phyloP scores from a whole-genome alignment of 2,113 vertebrate genomes.

The Silurus asotus region DNA sequence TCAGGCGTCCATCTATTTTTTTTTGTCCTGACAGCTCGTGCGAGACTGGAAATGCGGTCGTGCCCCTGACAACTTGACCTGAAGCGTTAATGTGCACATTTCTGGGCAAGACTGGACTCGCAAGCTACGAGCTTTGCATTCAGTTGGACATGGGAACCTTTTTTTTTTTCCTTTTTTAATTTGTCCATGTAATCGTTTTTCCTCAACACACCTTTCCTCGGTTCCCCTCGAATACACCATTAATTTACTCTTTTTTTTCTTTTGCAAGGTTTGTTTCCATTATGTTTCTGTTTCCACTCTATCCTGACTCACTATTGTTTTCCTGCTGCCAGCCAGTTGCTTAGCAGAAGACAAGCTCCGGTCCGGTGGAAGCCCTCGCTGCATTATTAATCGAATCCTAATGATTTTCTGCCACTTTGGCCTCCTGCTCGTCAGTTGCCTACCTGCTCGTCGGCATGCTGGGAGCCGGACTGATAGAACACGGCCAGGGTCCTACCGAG shows the following conservation, averaged over 20 bases:
- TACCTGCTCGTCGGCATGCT: constrained; percentile 51
- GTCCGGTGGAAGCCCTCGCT: constrained; percentile 51
- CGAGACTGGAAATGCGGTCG: constrained; percentile 29
- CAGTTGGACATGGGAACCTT: neutral
- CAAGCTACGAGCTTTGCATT: neutral
- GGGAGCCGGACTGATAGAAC: constrained; percentile 47
- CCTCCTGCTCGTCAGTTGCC: constrained; percentile 55
- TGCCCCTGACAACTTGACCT: constrained; percentile 20
- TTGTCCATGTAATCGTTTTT: neutral
- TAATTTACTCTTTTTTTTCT: neutral
- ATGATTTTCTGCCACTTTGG: constrained; percentile 61
- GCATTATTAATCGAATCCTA: constrained; percentile 62
- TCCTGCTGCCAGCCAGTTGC: constrained; percentile 5
- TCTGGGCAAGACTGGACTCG: constrained; percentile 38
- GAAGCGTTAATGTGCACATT: constrained; percentile 32
- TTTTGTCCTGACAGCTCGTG: constrained; percentile 29
- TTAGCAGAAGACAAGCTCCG: constrained; percentile 41
- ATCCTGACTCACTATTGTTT: neutral
- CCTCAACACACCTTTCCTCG: neutral
- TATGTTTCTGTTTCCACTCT: neutral
- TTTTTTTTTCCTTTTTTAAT: neutral
- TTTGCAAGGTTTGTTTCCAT: neutral
- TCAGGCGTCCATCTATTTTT: constrained; percentile 12
- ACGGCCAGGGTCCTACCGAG: constrained; percentile 41
- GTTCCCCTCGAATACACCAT: neutral